phyloP scores from a whole-genome alignment of 1,140 invertebrate genomes.

The Leptonema lineaticorne region DNA sequence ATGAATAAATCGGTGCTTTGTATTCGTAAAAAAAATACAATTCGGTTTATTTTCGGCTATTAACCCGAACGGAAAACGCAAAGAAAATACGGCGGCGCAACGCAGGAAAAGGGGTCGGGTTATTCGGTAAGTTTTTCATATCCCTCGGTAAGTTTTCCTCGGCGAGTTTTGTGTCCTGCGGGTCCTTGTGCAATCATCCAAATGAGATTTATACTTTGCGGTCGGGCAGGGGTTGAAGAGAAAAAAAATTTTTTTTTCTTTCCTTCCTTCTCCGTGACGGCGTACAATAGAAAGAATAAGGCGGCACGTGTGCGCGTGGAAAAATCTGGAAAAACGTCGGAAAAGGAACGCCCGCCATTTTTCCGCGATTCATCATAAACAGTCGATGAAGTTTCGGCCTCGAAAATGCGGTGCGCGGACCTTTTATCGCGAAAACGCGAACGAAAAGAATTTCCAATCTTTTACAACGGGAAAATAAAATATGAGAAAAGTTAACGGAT shows the following conservation, averaged over 20 bases:
- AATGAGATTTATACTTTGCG: conserved; percentile 42
- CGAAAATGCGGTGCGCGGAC: conserved; percentile 7
- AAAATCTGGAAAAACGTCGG: not conserved
- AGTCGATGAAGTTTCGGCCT: conserved; percentile 17
- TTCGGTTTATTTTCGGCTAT: conserved; percentile 2
- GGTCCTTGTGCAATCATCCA: conserved; percentile 41
- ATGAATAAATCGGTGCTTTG: too few species aligned
- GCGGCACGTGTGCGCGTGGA: not conserved
- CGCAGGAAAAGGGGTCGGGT: not conserved
- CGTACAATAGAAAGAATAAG: conserved; percentile 36
- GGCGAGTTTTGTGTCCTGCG: conserved; percentile 30
- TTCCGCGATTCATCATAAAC: conserved; percentile 25
- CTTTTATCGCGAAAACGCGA: conserved; percentile 1
- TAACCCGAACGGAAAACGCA: not conserved
- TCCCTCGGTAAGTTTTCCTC: conserved; percentile 8
- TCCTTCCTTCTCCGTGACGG: too few species aligned
- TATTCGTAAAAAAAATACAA: not conserved
- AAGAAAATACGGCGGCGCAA: conserved; percentile 3
- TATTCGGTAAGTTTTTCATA: not conserved
- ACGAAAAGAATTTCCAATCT: conserved; percentile 2
- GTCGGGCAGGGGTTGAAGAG: conserved; percentile 31
- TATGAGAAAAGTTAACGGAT: conserved; percentile 6
- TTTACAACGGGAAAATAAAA: not conserved
- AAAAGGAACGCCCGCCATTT: not conserved
- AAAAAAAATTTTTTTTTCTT: too few species aligned